phyloP scores from a whole-genome alignment of 2,888 invertebrate genomes.

The Hypomecis atomaria region DNA sequence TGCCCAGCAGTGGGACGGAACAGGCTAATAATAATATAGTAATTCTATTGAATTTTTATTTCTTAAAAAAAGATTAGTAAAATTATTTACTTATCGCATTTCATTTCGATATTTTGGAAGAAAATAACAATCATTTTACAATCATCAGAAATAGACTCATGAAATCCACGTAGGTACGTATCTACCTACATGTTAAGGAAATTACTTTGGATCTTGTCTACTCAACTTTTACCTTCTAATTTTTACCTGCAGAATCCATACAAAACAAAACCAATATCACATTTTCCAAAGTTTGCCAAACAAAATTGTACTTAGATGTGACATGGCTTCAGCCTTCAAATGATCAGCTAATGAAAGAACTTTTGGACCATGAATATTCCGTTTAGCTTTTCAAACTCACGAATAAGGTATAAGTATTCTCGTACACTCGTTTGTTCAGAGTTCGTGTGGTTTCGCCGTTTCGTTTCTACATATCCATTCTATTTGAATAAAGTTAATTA shows the following conservation, averaged over 20 bases:
- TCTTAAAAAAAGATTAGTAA: too few species aligned
- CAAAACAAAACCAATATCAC: conserved; percentile 20
- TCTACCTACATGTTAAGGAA: too few species aligned
- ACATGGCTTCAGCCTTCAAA: conserved; percentile 35
- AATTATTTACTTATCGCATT: too few species aligned
- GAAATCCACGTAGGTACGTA: too few species aligned
- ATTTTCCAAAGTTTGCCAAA: conserved; percentile 15
- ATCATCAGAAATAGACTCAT: too few species aligned
- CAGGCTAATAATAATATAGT: too few species aligned
- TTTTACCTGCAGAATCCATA: conserved; percentile 6
- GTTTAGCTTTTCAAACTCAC: conserved; percentile 42
- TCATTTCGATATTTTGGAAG: too few species aligned
- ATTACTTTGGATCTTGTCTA: not conserved
- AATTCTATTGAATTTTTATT: too few species aligned
- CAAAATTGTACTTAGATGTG: conserved; percentile 22
- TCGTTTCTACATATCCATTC: conserved; percentile 33
- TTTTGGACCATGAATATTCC: conserved; percentile 43
- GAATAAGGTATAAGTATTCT: conserved; percentile 39
- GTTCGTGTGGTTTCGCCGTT: conserved; percentile 26
- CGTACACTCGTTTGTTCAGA: conserved; percentile 40
- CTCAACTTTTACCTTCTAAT: not conserved
- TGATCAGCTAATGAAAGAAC: conserved; percentile 46
- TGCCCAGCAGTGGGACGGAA: too few species aligned
- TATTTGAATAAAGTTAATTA: conserved; percentile 58
- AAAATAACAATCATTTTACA: too few species aligned